Base-by-base conservation (phyloP, 1,140 invertebrate genomes). In the Neuroterus valhalla region DNA sequence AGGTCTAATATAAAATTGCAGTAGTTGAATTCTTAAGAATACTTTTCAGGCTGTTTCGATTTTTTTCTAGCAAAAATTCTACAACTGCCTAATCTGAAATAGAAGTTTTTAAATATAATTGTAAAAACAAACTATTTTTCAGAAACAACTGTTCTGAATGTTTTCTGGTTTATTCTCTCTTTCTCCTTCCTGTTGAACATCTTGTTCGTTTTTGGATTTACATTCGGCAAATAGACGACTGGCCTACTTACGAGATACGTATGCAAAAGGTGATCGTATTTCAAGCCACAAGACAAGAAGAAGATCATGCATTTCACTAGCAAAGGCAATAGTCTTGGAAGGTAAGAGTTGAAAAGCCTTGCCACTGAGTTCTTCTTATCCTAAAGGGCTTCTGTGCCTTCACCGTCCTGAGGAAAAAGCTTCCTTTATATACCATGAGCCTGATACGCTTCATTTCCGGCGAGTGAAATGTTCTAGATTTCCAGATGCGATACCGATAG, bases 171-270 rank as follows among this genome's bases (percentile, higher is more conserved):
- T 52, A 62, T 14, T 21, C 68, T 72, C 31, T 62, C 66, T 69
- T 19, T 50, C 19, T 17, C 19, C 50, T 62, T 68, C 70, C 81
- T 78, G 76, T 77, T 81, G 75, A 78, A 76, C 70, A 72, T 68
- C 69, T 69, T 66, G 14, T 23, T 69, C 67, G 69, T 62, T 38
- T 66, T 66, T 46, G 71, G 77, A 74, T 71, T 74, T 44, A 26
- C 38, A 52, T 69, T 48, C 10, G 45, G 69, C 67, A 66, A 77
- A 77, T 78, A 77, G 80, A 80, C 74, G 76, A 68, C 55, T 81
- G 80, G 75, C 78, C 80, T 69, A 81, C 77, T 82, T 81, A 77
- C 78, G 55, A 74, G 75, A 71, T 77, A 62, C 50, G 73, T 77
- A 82, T 71, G 72, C 69, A 55, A 76, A 44, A 43, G 44, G 71